These are phyloP conservation scores for Paracanthobrama guichenoti DNA, from an alignment of 2,113 vertebrate genomes.

Conservation along the genomic window DNA sequence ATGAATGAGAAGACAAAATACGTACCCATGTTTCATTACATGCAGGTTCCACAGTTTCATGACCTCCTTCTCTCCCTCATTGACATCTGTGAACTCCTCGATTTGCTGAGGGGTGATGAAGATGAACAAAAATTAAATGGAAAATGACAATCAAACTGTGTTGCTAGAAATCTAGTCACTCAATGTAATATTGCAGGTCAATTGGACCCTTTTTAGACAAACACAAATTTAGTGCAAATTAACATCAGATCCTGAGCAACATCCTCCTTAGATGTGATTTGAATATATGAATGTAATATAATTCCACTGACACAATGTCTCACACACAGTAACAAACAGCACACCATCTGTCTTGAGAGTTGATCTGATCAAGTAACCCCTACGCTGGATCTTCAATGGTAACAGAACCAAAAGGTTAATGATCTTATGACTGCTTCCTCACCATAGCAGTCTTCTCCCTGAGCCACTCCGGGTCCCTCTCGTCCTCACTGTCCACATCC, in stretches of 20 bases:
- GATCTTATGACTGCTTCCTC: constrained; percentile 52
- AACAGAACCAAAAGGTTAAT: not conserved
- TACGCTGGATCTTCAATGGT: not conserved
- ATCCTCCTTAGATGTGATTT: not conserved
- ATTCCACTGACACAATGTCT: not conserved
- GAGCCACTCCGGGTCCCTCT: constrained; percentile 87
- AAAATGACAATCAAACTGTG: too few relatives aligned
- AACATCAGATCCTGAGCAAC: not conserved
- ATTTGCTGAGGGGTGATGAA: constrained; percentile 83
- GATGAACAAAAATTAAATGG: not conserved
- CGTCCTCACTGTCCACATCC: constrained; percentile 90
- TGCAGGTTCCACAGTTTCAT: constrained; percentile 99
- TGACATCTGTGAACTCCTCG: constrained; percentile 97
- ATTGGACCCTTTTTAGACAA: not conserved
- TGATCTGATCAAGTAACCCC: not conserved
- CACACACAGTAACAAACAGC: not conserved
- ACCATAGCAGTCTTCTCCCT: constrained; percentile 89
- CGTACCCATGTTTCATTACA: constrained; percentile 95
- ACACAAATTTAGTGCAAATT: not conserved
- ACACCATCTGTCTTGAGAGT: not conserved
- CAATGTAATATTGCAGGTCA: not conserved
- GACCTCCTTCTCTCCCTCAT: constrained; percentile 98
- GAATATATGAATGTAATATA: too few relatives aligned
- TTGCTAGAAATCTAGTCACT: not conserved
- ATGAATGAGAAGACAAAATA: not conserved